Evolutionary conservation across 2,888 invertebrate species (phyloP).

Genomic region (Phoenoteleia sp.): DNA sequence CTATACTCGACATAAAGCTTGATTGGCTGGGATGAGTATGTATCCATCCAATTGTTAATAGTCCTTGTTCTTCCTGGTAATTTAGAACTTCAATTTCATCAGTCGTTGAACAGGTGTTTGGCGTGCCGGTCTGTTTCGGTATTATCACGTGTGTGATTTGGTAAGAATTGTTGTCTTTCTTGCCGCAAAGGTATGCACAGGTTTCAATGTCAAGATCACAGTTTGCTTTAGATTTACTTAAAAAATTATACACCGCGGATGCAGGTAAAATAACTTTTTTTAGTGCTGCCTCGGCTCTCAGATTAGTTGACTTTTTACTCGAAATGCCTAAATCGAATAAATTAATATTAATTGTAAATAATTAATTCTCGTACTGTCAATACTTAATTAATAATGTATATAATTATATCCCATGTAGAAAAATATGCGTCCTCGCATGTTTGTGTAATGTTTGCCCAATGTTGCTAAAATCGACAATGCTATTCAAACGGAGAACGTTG

Average conservation of each 20-base stretch:
- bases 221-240: not conserved
- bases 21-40: not conserved
- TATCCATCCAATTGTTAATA: not conserved
- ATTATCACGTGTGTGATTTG: conserved; percentile 8
- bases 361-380: not conserved
- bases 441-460: too few species aligned
- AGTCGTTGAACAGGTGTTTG: not conserved
- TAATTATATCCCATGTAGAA: too few species aligned
- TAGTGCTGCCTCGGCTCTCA: not conserved
- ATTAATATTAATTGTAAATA: not conserved
- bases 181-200: conserved; percentile 11
- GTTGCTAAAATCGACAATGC: too few species aligned
- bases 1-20: not conserved
- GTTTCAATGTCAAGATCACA: not conserved
- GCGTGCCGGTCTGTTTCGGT: not conserved
- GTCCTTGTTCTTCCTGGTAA: not conserved
- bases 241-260: conserved; percentile 9
- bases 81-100: not conserved
- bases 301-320: not conserved
- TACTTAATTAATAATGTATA: not conserved
- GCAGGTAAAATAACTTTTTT: conserved; percentile 6
- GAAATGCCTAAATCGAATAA: not conserved
- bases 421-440: too few species aligned
- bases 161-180: not conserved
- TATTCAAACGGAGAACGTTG: too few species aligned